Base-by-base conservation (phyloP, 1,140 invertebrate species). In the Trachymyrmex septentrionalis region DNA sequence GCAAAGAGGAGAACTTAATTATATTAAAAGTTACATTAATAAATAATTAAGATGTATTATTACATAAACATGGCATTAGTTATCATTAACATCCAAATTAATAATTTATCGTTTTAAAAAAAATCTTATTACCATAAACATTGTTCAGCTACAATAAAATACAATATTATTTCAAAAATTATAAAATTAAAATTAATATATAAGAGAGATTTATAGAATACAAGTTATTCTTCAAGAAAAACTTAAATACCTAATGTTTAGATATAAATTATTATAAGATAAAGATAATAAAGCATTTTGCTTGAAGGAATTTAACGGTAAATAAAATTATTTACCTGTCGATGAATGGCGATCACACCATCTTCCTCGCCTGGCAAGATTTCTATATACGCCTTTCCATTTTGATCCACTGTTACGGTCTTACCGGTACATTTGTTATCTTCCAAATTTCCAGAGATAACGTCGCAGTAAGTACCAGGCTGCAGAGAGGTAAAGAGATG, bases 391-490 rank as follows among this genome's bases (percentile, higher is more conserved):
- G 96, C 96, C 5, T 89, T 92, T 0, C 96, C 96, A 88, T 96
- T 94, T 5, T 88, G 34, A 24, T 93, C 94, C 27, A 97, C 97
- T 0, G 90, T 91, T 0, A 97, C 92, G 0, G 91, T 91, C 82
- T 96, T 96, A 34, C 97, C 97, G 0, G 96, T 96, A 86, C 97
- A 97, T 0, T 75, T 80, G 7, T 95, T 95, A 77, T 95, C 92
- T 0, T 92, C 88, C 30, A 96, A 88, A 34, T 93, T 93, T 12
- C 97, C 97, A 69, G 96, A 96, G 82, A 97, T 98, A 2, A 99
- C 96, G 92, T 99, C 98, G 94, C 98, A 99, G 93, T 99, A 99
- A 0, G 82, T 95, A 4, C 98, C 98, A 90, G 96, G 94, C 0
- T 98, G 96, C 16, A 99, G 93, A 44, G 97, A 97, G 1, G 97